A percentile compares a stretch with the other conserved stretches of the same genome.
phyloP scores from a whole-genome alignment of 2,797 vertebrate genomes.

The Chloroceryle inda region DNA sequence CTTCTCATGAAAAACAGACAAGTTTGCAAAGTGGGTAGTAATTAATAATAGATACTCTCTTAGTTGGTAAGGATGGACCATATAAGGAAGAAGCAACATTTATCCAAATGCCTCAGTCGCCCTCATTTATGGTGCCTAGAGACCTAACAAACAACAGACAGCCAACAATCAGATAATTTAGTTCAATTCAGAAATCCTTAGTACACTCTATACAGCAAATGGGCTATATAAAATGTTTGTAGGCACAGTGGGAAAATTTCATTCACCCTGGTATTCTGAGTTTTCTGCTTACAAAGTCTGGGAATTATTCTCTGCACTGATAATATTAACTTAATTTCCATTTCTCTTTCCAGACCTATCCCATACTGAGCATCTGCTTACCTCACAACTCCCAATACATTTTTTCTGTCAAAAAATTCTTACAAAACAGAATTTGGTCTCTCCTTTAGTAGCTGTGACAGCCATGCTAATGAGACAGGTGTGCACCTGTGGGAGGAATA shows the following conservation, averaged over 20 bases:
- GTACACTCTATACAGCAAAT: neutral
- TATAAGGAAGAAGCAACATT: constrained; percentile 45
- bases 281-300: neutral
- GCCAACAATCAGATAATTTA: neutral
- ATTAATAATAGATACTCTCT: constrained; percentile 47
- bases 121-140: constrained; percentile 57
- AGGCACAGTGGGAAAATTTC: neutral
- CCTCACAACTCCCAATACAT: neutral
- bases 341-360: neutral
- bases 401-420: neutral
- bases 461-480: neutral
- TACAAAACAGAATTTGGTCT: neutral
- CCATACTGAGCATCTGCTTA: neutral
- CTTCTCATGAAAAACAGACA: neutral
- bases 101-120: constrained; percentile 38
- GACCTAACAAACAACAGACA: constrained; percentile 66
- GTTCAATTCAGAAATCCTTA: constrained; percentile 4
- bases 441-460: neutral
- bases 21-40: constrained; percentile 6
- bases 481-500: neutral
- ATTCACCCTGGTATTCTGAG: neutral
- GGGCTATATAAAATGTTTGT: neutral
- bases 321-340: neutral
- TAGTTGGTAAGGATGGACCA: constrained; percentile 17
- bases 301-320: neutral